These are phyloP conservation scores for Chiloscyllium plagiosum DNA, from an alignment of 2,113 vertebrate species.

Conservation along the genomic window DNA sequence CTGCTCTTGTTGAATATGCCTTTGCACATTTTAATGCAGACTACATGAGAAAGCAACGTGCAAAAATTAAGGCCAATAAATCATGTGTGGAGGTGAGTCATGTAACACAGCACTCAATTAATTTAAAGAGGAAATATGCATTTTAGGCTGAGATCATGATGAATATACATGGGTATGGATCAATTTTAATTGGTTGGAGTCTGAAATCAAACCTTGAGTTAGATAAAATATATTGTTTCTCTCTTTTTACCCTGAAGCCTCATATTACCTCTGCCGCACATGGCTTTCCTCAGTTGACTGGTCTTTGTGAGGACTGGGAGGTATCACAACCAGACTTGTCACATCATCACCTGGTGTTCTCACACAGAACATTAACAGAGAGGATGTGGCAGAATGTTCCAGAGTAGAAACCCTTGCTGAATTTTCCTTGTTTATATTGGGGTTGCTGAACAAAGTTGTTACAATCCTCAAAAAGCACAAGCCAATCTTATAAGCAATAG, in stretches of 20 bases:
- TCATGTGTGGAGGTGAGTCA: constrained; percentile 68
- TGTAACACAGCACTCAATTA: background rate
- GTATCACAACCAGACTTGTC: background rate
- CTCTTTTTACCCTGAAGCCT: background rate
- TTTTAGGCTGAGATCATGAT: background rate
- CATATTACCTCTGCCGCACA: background rate
- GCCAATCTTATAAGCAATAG: too few species aligned
- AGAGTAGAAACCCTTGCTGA: background rate
- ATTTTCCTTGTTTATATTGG: background rate
- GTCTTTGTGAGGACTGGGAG: background rate
- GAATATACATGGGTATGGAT: background rate
- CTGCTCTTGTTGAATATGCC: constrained; percentile 89
- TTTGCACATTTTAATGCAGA: constrained; percentile 96
- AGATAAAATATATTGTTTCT: background rate
- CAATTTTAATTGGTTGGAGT: background rate
- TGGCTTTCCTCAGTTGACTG: background rate
- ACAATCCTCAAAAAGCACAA: background rate
- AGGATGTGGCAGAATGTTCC: background rate
- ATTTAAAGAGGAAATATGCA: background rate
- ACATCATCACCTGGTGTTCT: background rate
- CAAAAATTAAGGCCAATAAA: constrained; percentile 74
- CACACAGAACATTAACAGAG: background rate
- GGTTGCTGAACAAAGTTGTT: background rate
- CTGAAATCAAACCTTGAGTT: background rate
- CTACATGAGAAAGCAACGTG: constrained; percentile 88